phyloP scores from a whole-genome alignment of 2,888 invertebrate species.

The Chloromyia formosa region DNA sequence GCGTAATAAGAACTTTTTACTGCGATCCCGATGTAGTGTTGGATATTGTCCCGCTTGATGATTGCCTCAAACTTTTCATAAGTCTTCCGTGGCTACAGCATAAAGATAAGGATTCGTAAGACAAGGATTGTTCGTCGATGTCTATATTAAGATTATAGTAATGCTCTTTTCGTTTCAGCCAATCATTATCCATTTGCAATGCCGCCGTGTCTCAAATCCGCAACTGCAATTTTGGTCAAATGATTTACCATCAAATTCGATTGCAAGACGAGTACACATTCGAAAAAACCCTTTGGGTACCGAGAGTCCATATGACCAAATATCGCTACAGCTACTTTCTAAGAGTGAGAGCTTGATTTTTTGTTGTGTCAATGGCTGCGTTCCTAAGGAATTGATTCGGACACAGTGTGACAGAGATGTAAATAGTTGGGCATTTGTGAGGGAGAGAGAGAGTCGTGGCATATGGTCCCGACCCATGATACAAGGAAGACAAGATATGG shows the following conservation, averaged over 20 bases:
- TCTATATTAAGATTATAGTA: no score
- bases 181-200: slow-evolving; percentile 77
- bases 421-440: no score
- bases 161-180: slow-evolving; percentile 51
- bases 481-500: no score
- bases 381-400: no score
- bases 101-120: background rate
- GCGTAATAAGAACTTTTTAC: slow-evolving; percentile 73
- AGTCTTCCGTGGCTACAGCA: slow-evolving; percentile 68
- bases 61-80: slow-evolving; percentile 75
- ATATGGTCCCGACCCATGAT: no score
- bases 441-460: no score
- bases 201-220: slow-evolving; percentile 78
- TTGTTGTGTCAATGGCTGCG: no score
- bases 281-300: slow-evolving; percentile 75
- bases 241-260: slow-evolving; percentile 54
- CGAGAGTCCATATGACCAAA: slow-evolving; percentile 53
- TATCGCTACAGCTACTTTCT: no score
- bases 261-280: slow-evolving; percentile 70
- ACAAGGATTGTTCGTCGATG: no score
- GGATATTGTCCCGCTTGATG: slow-evolving; percentile 82
- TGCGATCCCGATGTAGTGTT: slow-evolving; percentile 68
- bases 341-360: no score
- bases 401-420: no score
- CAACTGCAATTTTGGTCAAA: slow-evolving; percentile 65